Evolutionary conservation across 2,888 invertebrate genomes (phyloP).

Genomic region (Hydriomena furcata): DNA sequence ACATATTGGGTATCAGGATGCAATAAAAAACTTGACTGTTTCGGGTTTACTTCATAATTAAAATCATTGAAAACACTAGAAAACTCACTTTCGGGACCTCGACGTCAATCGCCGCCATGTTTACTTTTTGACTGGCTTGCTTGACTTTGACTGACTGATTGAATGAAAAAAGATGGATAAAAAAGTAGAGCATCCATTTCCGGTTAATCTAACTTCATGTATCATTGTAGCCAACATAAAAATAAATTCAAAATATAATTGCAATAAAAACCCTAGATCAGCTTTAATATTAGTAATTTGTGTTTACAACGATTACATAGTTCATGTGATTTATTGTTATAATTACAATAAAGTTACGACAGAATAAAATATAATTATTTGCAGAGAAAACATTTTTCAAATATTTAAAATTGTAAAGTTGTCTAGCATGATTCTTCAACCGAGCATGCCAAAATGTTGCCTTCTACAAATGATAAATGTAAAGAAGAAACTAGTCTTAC

Average conservation of each 20-base stretch:
- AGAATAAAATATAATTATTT: too few species aligned
- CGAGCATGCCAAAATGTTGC: neutral
- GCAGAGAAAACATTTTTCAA: too few species aligned
- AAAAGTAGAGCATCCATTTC: constrained; percentile 7
- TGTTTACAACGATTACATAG: too few species aligned
- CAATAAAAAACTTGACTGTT: neutral
- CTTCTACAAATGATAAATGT: neutral
- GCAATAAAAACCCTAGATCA: neutral
- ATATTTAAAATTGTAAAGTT: neutral
- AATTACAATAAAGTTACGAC: neutral
- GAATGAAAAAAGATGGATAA: constrained; percentile 25
- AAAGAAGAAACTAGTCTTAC: too few species aligned
- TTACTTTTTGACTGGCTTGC: constrained; percentile 73
- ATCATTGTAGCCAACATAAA: constrained; percentile 37
- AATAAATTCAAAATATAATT: neutral
- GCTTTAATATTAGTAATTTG: too few species aligned
- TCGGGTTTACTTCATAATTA: constrained; percentile 2
- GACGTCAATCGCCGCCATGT: constrained; percentile 85
- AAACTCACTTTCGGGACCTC: constrained; percentile 74
- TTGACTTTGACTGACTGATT: too few species aligned
- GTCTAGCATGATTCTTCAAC: too few species aligned
- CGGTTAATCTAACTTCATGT: constrained; percentile 43
- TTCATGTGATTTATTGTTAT: too few species aligned
- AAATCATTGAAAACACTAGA: constrained; percentile 14
- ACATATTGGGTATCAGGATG: neutral